Evolutionary conservation across 2,888 invertebrate genomes (phyloP).

Genomic region (Tiliacea aurago): DNA sequence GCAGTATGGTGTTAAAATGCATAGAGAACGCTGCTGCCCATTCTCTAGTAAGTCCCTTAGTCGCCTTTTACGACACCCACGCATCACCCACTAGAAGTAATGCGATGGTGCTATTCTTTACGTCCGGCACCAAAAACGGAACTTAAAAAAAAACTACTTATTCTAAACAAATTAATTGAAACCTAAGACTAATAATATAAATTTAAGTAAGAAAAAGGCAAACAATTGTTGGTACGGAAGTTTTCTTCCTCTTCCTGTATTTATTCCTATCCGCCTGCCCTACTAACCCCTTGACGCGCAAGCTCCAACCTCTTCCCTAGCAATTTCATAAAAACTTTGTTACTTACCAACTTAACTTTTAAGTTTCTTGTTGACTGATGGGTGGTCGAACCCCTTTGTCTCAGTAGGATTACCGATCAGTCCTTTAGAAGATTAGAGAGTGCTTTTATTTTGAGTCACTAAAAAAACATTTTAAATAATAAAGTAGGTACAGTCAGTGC

Average conservation of each 20-base stretch:
- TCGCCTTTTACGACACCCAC: too few species aligned
- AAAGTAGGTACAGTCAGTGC: too few species aligned
- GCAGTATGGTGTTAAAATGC: too few species aligned
- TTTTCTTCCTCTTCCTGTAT: slow-evolving; percentile 21
- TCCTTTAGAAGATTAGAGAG: not conserved
- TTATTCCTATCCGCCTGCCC: slow-evolving; percentile 2
- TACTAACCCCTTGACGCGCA: slow-evolving; percentile 16
- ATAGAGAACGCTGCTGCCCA: too few species aligned
- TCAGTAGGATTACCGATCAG: slow-evolving; percentile 2
- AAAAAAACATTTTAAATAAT: not conserved
- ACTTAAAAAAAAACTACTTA: too few species aligned
- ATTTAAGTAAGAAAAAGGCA: not conserved
- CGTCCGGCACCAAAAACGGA: too few species aligned
- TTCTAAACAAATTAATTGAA: too few species aligned
- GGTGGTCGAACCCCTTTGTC: slow-evolving; percentile 13
- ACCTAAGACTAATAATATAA: too few species aligned
- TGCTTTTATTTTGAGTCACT: not conserved
- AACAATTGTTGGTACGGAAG: not conserved
- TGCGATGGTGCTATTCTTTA: too few species aligned
- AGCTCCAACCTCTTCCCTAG: not conserved
- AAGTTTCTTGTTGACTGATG: slow-evolving; percentile 22
- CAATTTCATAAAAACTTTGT: slow-evolving; percentile 17
- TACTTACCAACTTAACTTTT: slow-evolving; percentile 26
- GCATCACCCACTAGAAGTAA: too few species aligned
- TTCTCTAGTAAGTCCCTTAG: too few species aligned